Evolutionary conservation across 2,113 vertebrate genomes (phyloP).

Genomic region (Aythya baeri): DNA sequence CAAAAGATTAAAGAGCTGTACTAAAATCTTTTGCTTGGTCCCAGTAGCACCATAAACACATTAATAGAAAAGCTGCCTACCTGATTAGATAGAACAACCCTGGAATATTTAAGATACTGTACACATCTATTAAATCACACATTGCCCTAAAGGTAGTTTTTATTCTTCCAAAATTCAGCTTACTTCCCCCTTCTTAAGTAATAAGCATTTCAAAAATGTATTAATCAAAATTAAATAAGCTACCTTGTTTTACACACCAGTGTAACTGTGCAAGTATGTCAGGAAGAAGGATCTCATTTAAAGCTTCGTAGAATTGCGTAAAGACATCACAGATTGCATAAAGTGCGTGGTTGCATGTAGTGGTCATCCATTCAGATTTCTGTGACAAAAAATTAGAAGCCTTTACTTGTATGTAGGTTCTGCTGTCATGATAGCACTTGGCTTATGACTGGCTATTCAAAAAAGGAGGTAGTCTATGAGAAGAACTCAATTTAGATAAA

Average conservation of each 20-base stretch:
- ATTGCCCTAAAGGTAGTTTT: not conserved
- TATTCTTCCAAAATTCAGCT: not conserved
- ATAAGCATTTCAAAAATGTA: not conserved
- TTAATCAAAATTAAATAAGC: not conserved
- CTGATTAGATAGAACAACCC: not conserved
- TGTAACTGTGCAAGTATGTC: conserved; percentile 95
- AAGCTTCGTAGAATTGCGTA: conserved; percentile 94
- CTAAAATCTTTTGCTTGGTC: not conserved
- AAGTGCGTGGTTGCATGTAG: conserved; percentile 96
- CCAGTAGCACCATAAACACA: not conserved
- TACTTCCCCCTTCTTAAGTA: not conserved
- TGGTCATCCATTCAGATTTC: conserved; percentile 99
- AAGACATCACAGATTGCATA: conserved; percentile 98
- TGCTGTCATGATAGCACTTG: not conserved
- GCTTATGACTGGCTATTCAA: not conserved
- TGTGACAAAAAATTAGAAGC: conserved; percentile 55
- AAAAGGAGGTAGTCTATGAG: not conserved
- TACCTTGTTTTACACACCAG: conserved; percentile 99
- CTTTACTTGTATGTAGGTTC: not conserved
- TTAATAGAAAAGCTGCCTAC: not conserved
- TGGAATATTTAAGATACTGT: not conserved
- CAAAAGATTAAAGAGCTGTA: not conserved
- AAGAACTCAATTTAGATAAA: not conserved
- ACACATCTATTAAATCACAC: not conserved
- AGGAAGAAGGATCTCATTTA: conserved; percentile 90